Evolutionary conservation across 2,113 vertebrate genomes (phyloP).

Genomic region (Amblyornis subalaris): DNA sequence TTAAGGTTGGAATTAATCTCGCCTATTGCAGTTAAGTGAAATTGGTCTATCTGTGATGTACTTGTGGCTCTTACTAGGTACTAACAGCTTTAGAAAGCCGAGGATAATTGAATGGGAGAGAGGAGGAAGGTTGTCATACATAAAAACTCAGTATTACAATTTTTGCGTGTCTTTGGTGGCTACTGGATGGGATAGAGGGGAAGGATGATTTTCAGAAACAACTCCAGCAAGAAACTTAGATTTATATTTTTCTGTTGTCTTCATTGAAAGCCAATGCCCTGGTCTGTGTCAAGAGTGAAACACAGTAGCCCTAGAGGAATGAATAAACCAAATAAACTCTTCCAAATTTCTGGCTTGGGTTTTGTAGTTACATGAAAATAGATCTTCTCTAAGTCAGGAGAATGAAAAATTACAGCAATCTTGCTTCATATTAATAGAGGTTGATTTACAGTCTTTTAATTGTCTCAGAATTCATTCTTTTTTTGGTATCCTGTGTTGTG

Average conservation of each 20-base stretch:
- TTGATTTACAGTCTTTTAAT: background rate
- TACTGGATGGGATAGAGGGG: background rate
- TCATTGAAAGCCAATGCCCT: background rate
- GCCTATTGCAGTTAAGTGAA: background rate
- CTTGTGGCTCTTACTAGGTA: background rate
- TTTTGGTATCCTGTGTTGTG: background rate
- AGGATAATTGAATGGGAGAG: background rate
- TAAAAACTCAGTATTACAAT: background rate
- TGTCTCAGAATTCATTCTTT: background rate
- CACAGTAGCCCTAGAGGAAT: background rate
- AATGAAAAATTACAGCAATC: background rate
- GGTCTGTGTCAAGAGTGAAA: background rate
- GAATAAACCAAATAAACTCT: background rate
- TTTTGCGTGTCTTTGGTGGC: background rate
- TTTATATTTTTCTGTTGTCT: conserved; percentile 4
- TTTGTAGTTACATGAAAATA: conserved; percentile 6
- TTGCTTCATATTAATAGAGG: background rate
- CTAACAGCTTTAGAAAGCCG: background rate
- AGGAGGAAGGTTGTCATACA: background rate
- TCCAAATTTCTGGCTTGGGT: background rate
- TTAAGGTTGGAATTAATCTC: conserved; percentile 1
- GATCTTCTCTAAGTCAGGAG: background rate
- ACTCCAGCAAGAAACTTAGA: background rate
- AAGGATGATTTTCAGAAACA: background rate
- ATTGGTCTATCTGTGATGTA: background rate